Conservation (phyloP, 2,113 vertebrate species). For the Etheostoma cragini region DNA sequence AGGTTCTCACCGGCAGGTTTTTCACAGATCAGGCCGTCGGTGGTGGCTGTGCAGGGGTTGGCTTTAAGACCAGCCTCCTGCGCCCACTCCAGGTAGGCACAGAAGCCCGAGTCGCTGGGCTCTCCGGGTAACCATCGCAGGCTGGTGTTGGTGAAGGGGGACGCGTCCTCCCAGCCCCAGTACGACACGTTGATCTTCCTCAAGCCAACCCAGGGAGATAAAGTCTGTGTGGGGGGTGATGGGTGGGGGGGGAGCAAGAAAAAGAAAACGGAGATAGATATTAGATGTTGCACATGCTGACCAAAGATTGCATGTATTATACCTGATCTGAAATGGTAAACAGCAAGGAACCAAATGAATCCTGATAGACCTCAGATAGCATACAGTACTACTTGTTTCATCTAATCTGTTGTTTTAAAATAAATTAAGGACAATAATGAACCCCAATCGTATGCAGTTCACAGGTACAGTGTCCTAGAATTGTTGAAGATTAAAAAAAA, state of each 20-base stretch:
- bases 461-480: slow-evolving; percentile 22
- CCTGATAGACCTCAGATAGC: neutral
- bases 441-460: neutral
- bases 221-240: slow-evolving; percentile 75
- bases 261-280: too few species aligned
- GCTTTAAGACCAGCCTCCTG: slow-evolving; percentile 87
- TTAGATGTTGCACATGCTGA: neutral
- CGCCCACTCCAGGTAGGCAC: slow-evolving; percentile 87
- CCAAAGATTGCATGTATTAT: too few species aligned
- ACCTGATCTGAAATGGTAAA: neutral
- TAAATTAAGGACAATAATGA: slow-evolving; percentile 20
- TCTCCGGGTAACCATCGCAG: slow-evolving; percentile 90
- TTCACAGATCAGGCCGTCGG: slow-evolving; percentile 93
- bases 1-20: slow-evolving; percentile 85
- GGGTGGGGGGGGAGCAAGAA: too few species aligned
- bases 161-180: slow-evolving; percentile 97
- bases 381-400: too few species aligned
- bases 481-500: too few species aligned
- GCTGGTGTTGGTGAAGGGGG: slow-evolving; percentile 91
- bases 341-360: neutral
- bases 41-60: slow-evolving; percentile 90
- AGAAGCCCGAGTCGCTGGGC: slow-evolving; percentile 94
- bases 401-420: neutral
- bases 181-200: slow-evolving; percentile 96
- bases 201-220: slow-evolving; percentile 95